Evolutionary conservation across 1,140 invertebrate species (phyloP).

Genomic region (Harlomillsia oculata): DNA sequence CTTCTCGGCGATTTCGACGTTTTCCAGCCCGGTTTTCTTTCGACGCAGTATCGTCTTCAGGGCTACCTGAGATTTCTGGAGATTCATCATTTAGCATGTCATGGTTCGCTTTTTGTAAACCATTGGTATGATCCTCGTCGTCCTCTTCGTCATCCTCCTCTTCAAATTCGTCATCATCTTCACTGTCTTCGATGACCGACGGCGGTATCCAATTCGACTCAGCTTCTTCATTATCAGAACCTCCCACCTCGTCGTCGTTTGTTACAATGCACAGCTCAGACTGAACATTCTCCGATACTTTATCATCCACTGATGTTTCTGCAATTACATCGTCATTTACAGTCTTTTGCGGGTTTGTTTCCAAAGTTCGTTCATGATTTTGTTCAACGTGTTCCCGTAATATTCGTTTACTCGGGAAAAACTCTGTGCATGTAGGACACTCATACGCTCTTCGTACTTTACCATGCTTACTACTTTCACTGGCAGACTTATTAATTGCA

Average conservation of each 20-base stretch:
- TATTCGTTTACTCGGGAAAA: constrained; percentile 5
- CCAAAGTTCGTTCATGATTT: constrained; percentile 4
- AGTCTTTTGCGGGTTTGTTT: not conserved
- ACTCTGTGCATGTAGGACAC: constrained; percentile 8
- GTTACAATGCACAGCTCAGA: not conserved
- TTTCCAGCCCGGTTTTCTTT: not conserved
- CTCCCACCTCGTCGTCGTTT: not conserved
- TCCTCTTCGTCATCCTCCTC: not conserved
- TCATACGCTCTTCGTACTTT: no score
- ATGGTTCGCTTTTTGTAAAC: not conserved
- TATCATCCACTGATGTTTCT: not conserved
- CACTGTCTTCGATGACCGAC: not conserved
- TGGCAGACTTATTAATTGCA: no score
- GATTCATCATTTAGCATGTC: not conserved
- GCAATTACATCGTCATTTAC: not conserved
- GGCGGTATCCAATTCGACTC: not conserved
- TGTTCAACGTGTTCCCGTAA: constrained; percentile 15
- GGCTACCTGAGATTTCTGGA: no score
- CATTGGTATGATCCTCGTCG: not conserved
- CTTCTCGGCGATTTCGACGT: not conserved
- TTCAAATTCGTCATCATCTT: no score
- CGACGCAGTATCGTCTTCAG: not conserved
- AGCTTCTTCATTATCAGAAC: constrained; percentile 2
- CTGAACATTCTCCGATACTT: not conserved
- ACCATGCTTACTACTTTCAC: no score